A percentile compares a stretch with the other conserved stretches of the same genome.
These are phyloP conservation scores for Rhadinocentrus ornatus DNA, from an alignment of 2,797 vertebrate species.

Conservation along the genomic window DNA sequence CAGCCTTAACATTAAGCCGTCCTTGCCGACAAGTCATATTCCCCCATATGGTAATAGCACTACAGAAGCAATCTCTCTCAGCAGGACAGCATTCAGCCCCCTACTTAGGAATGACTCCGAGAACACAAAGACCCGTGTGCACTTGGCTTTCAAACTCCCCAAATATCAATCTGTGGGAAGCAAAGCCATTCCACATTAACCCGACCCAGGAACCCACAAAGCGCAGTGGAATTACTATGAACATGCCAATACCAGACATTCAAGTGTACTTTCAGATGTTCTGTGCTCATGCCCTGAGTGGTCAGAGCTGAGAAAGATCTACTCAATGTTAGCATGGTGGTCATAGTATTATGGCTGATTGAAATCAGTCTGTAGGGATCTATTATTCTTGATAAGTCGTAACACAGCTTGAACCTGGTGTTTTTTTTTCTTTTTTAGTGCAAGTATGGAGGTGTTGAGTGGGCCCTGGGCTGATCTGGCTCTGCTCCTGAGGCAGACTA, in stretches of 20 bases:
- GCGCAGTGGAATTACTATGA: neutral
- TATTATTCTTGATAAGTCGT: neutral
- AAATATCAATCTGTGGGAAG: neutral
- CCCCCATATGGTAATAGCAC: too few relatives aligned
- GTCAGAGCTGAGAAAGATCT: neutral
- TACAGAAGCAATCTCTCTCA: neutral
- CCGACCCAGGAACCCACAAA: too few relatives aligned
- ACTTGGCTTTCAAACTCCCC: neutral
- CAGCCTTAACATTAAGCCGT: neutral
- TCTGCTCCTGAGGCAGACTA: conserved; percentile 55
- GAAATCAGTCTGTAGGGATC: neutral
- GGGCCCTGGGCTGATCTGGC: conserved; percentile 70
- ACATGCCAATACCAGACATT: neutral
- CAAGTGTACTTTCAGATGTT: neutral
- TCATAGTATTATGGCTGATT: neutral
- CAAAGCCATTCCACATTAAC: neutral
- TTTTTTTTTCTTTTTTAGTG: conserved; percentile 8
- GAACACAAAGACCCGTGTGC: neutral
- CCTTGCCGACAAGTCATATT: neutral
- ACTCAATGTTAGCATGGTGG: too few relatives aligned
- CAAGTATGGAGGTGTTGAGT: conserved; percentile 62
- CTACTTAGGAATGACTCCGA: neutral
- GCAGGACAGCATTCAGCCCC: neutral
- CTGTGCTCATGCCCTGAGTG: neutral
- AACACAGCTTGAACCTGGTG: neutral